A percentile compares a stretch with the other conserved stretches of the same genome.
phyloP scores from a whole-genome alignment of 1,140 invertebrate genomes.

The Teleogryllus occipitalis region DNA sequence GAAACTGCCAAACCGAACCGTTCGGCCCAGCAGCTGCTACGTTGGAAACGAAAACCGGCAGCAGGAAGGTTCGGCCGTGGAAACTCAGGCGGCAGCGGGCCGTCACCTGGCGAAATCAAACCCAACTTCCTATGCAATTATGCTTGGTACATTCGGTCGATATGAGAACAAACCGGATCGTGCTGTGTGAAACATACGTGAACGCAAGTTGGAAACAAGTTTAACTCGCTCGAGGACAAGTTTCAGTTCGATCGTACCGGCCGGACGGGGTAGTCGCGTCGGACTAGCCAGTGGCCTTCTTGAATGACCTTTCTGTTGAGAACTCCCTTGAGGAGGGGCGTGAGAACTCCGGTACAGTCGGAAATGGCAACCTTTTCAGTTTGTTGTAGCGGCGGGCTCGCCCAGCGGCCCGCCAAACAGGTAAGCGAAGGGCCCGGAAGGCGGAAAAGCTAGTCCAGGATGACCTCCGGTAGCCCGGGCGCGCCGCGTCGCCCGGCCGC shows the following conservation, averaged over 20 bases:
- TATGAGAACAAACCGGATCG: neutral
- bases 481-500: too few relatives aligned
- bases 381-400: neutral
- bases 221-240: neutral
- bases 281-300: neutral
- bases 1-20: too few relatives aligned
- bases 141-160: neutral
- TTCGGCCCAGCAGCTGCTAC: too few relatives aligned
- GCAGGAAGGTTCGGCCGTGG: too few relatives aligned
- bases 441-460: neutral
- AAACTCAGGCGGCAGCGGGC: too few relatives aligned
- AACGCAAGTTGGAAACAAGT: neutral
- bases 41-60: too few relatives aligned
- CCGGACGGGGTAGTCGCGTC: neutral
- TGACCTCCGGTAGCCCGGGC: neutral
- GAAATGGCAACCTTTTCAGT: neutral
- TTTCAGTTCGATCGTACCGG: neutral
- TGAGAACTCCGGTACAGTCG: neutral
- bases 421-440: neutral
- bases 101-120: neutral
- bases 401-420: neutral
- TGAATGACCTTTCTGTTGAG: neutral
- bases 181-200: neutral
- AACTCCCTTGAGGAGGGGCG: neutral
- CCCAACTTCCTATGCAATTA: neutral